These are phyloP conservation scores for Notechis scutatus DNA, from an alignment of 2,113 vertebrate species.

Conservation along the genomic window DNA sequence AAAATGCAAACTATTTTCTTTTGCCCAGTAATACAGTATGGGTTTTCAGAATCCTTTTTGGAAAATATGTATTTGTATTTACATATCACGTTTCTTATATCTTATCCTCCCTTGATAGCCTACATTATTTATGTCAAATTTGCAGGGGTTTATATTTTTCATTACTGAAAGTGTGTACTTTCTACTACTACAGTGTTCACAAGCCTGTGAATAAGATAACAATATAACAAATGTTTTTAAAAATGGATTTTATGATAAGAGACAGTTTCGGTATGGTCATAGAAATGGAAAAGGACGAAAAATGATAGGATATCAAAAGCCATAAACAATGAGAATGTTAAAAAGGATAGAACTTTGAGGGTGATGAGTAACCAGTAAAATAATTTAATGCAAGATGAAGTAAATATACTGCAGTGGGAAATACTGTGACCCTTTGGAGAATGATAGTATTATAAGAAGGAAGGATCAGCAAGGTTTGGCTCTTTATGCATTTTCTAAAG, in stretches of 20 bases:
- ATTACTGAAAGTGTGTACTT: not conserved
- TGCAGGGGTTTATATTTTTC: not conserved
- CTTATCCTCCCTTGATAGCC: not conserved
- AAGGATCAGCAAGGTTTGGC: not conserved
- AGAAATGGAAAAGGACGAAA: not conserved
- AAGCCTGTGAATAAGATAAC: not conserved
- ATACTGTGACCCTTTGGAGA: not conserved
- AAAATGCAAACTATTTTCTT: not conserved
- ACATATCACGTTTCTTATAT: not conserved
- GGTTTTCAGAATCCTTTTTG: not conserved
- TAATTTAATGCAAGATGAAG: not conserved
- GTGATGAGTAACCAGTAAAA: not conserved
- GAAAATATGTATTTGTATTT: not conserved
- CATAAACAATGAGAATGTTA: not conserved
- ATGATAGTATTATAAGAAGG: not conserved
- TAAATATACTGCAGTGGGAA: not conserved
- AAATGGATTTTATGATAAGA: not conserved
- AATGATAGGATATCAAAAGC: not conserved
- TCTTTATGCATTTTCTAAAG: not conserved
- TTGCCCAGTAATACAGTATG: not conserved
- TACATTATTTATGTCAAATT: not conserved
- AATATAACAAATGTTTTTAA: not conserved
- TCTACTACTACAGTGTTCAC: no score
- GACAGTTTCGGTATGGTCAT: not conserved
- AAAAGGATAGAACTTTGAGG: not conserved